phyloP scores from a whole-genome alignment of 2,113 vertebrate genomes.

The Gymnobelideus leadbeateri region DNA sequence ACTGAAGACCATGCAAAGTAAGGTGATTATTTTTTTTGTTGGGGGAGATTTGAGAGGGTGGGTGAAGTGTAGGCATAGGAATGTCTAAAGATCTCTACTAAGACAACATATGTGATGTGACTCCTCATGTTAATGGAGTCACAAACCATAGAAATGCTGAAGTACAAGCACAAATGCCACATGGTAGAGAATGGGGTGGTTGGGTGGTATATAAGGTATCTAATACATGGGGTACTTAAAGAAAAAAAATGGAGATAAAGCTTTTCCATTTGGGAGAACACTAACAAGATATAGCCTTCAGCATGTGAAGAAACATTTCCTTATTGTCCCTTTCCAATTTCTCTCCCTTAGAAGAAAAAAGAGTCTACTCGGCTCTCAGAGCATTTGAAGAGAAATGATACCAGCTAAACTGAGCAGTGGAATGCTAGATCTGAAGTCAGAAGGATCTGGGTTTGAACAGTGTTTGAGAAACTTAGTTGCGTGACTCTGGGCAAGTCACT shows the following conservation, averaged over 20 bases:
- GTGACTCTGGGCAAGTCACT: neutral
- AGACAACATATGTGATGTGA: neutral
- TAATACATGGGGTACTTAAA: no score
- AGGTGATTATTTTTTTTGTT: neutral
- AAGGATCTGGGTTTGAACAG: neutral
- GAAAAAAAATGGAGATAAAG: neutral
- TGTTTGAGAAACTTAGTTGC: neutral
- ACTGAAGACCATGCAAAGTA: neutral
- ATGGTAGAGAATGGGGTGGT: neutral
- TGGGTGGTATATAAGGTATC: neutral
- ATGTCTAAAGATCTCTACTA: no score
- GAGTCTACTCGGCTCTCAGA: neutral
- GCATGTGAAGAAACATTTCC: slow-evolving; percentile 11
- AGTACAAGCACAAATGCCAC: neutral
- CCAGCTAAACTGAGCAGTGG: neutral
- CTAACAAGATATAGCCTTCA: neutral
- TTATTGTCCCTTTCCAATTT: neutral
- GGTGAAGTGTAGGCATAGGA: neutral
- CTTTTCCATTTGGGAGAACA: neutral
- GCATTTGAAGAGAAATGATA: neutral
- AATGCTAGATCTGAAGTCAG: neutral
- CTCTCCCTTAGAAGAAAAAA: slow-evolving; percentile 8
- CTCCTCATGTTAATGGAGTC: neutral
- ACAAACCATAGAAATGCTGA: neutral
- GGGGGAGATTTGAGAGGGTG: neutral